Base-by-base conservation (phyloP, 2,797 vertebrate genomes). In the Enteromius viviparus region DNA sequence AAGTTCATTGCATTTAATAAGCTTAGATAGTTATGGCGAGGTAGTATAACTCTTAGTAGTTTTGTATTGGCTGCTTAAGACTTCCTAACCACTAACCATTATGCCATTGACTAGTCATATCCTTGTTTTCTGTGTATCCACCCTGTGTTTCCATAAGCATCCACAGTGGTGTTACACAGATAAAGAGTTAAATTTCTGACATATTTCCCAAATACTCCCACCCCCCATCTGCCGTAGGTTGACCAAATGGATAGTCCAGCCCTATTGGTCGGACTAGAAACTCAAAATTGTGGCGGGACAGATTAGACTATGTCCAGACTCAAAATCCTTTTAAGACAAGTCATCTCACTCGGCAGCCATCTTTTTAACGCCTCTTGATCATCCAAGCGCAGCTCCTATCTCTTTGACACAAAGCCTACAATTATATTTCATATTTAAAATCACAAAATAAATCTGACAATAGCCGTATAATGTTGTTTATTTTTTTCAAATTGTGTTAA, bases 1-100 rank as follows among this genome's bases (percentile, higher is more conserved):
- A 47, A 70, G 69, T 82, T 78, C 49, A 11, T 58, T 23, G 23
- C 5, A 78, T 49, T 62, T 49, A 14, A 55, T 40, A 62, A 62
- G 53, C 53, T 51, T 9, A 53, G 8, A 64, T 34, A 15, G 23
- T 17, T 37, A n/a, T 23, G 40, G 11, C 10, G 21, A 26, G 5
- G 4, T 51, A 11, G 15, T 34, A 37, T n/a, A 55, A 11, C 55
- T 60, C 23, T 23, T 58, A 23, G 4, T 23, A 11, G 9, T 4
- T 4, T 23, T 11, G 12, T 62, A 32, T 64, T 64, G 32, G 29
- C 26, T 17, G 6, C 32, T 64, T 3, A 32, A 64, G 23, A 32
- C 14, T 64, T 32, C 26, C 29, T 32, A 64, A 32, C 62, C 15
- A 32, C 29, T 32, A 8, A 32, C 6, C 29, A 32, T 17, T 8